Percentiles rank a stretch among this genome's conserved stretches.
These are phyloP conservation scores for Eurystomus glaucurus DNA, from an alignment of 2,797 vertebrate species.

Conservation along the genomic window DNA sequence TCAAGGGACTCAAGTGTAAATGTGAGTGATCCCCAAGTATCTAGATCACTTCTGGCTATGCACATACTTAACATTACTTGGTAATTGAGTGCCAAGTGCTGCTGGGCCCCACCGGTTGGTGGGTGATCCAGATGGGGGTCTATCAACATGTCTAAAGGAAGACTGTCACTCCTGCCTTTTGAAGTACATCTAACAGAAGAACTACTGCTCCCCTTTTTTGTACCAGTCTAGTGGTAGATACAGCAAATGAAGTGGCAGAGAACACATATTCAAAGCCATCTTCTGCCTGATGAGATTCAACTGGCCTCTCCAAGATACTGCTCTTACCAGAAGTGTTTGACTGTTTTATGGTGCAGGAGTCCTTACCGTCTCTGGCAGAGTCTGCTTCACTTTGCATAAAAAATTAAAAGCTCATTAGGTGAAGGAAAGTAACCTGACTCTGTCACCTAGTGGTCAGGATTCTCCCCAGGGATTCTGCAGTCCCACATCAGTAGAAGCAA, in stretches of 20 bases:
- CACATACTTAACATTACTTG: not conserved
- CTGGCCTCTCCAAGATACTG: not conserved
- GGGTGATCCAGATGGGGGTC: not conserved
- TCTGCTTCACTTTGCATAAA: not conserved
- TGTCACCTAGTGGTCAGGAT: not conserved
- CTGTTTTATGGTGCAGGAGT: not conserved
- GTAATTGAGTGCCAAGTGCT: not conserved
- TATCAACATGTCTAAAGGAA: not conserved
- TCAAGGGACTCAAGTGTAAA: not conserved
- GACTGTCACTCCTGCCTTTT: not conserved
- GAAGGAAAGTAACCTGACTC: slow-evolving; percentile 15
- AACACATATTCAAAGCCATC: not conserved
- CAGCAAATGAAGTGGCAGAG: not conserved
- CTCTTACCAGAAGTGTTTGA: not conserved
- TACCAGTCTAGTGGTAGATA: not conserved
- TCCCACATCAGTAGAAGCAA: not conserved
- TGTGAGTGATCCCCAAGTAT: not conserved
- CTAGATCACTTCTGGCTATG: not conserved
- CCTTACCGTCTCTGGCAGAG: not conserved
- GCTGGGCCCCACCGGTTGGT: not conserved
- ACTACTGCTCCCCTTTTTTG: not conserved
- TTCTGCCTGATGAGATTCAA: not conserved
- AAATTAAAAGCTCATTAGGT: not conserved
- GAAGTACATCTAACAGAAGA: not conserved
- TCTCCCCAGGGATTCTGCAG: not conserved